Conservation (phyloP, 1,140 invertebrate genomes). For the Leptinotarsa lineolata region DNA sequence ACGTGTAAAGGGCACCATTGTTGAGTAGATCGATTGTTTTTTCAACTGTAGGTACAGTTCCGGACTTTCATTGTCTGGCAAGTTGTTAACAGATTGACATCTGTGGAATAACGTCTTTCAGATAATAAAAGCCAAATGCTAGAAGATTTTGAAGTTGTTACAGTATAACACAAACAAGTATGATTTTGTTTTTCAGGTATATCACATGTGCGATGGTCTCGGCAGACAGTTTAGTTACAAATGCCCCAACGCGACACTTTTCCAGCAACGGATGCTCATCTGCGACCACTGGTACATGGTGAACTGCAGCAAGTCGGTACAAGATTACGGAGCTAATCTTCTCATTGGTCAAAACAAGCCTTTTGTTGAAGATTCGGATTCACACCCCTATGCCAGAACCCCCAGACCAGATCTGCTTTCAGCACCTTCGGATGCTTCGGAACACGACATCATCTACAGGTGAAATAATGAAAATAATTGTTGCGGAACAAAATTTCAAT, state of each 20-base stretch:
- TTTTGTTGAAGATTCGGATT: slow-evolving; percentile 68
- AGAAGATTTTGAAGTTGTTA: no score
- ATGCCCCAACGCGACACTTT: slow-evolving; percentile 76
- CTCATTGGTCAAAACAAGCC: slow-evolving; percentile 71
- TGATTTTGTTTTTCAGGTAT: slow-evolving; percentile 61
- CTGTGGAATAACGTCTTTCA: no score
- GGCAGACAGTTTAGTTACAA: slow-evolving; percentile 75
- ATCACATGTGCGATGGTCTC: slow-evolving; percentile 77
- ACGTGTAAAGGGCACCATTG: no score
- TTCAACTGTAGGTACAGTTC: no score
- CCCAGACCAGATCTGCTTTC: slow-evolving; percentile 67
- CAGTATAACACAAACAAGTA: no score
- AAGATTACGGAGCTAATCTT: slow-evolving; percentile 70
- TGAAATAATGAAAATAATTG: background rate
- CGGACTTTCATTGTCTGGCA: no score
- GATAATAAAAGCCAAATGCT: no score
- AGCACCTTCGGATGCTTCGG: slow-evolving; percentile 61
- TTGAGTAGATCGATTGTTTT: no score
- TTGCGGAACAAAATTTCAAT: background rate
- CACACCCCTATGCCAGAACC: slow-evolving; percentile 61
- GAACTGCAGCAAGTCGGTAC: slow-evolving; percentile 71
- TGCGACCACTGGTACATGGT: slow-evolving; percentile 85
- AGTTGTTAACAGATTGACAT: no score
- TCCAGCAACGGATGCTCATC: slow-evolving; percentile 78
- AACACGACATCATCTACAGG: slow-evolving; percentile 50